These are phyloP conservation scores for Meloidogyne chitwoodi DNA, from an alignment of 1,140 invertebrate species.

Conservation along the genomic window DNA sequence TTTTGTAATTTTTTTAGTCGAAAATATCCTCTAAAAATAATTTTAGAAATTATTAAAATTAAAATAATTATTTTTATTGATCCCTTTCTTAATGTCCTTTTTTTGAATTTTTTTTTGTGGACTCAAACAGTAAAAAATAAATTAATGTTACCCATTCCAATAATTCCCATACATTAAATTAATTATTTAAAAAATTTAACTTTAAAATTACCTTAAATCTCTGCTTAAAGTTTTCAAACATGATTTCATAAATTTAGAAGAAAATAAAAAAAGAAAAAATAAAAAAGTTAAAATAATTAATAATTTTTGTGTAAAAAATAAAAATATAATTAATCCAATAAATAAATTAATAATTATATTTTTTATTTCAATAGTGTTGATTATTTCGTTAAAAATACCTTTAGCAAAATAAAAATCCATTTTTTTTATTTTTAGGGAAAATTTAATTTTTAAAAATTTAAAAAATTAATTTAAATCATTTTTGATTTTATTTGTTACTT, in stretches of 20 bases:
- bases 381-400: not conserved
- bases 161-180: too few species aligned
- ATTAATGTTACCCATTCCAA: too few species aligned
- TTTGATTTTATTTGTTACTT: too few species aligned
- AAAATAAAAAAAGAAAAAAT: not conserved
- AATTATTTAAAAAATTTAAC: not conserved
- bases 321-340: not conserved
- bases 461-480: too few species aligned
- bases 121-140: too few species aligned
- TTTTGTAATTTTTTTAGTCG: not conserved
- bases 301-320: not conserved
- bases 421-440: not conserved
- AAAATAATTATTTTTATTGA: too few species aligned
- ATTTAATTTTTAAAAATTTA: too few species aligned
- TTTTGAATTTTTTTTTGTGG: too few species aligned
- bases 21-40: not conserved
- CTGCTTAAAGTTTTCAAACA: not conserved
- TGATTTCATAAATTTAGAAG: not conserved
- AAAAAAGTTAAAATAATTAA: too few species aligned
- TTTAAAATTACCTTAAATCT: not conserved
- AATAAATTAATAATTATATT: not conserved
- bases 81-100: too few species aligned
- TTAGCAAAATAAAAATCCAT: not conserved
- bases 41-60: not conserved
- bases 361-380: not conserved